Evolutionary conservation across 1,140 invertebrate species (phyloP).

Genomic region (Drosophila miranda): DNA sequence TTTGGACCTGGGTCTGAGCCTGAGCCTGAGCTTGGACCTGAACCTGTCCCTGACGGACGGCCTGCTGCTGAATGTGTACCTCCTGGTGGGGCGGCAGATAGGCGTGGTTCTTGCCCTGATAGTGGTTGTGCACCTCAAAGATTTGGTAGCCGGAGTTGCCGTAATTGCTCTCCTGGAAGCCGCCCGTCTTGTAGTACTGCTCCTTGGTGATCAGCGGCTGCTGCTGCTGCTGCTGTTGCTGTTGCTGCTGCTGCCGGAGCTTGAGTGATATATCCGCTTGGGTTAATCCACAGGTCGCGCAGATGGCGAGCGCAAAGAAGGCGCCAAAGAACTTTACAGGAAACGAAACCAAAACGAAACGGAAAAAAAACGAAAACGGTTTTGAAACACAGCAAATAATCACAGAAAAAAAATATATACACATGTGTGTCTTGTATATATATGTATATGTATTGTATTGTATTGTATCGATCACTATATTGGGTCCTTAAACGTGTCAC

Average conservation of each 20-base stretch:
- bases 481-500: background rate
- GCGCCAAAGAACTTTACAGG: slow-evolving; percentile 54
- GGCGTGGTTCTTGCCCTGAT: slow-evolving; percentile 41
- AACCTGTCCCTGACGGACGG: slow-evolving; percentile 21
- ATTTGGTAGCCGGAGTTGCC: slow-evolving; percentile 70
- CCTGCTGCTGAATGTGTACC: slow-evolving; percentile 29
- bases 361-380: slow-evolving; percentile 7
- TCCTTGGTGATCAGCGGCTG: slow-evolving; percentile 26
- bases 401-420: slow-evolving; percentile 16
- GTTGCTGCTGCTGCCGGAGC: slow-evolving; percentile 36
- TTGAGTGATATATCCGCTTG: slow-evolving; percentile 70
- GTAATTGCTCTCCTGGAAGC: slow-evolving; percentile 68
- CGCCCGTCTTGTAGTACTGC: slow-evolving; percentile 28
- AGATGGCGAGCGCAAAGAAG: slow-evolving; percentile 54
- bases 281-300: slow-evolving; percentile 45
- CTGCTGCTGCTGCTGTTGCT: slow-evolving; percentile 23
- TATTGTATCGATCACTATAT: background rate
- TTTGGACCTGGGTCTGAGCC: background rate
- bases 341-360: slow-evolving; percentile 19
- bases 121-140: slow-evolving; percentile 76
- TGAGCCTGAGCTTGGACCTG: slow-evolving; percentile 27
- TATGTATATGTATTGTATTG: too few relatives aligned
- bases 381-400: background rate
- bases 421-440: background rate
- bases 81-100: slow-evolving; percentile 61